A percentile compares a stretch with the other conserved stretches of the same genome.
These are phyloP conservation scores for Odontomachus brunneus DNA, from an alignment of 1,140 invertebrate genomes.

Conservation along the genomic window DNA sequence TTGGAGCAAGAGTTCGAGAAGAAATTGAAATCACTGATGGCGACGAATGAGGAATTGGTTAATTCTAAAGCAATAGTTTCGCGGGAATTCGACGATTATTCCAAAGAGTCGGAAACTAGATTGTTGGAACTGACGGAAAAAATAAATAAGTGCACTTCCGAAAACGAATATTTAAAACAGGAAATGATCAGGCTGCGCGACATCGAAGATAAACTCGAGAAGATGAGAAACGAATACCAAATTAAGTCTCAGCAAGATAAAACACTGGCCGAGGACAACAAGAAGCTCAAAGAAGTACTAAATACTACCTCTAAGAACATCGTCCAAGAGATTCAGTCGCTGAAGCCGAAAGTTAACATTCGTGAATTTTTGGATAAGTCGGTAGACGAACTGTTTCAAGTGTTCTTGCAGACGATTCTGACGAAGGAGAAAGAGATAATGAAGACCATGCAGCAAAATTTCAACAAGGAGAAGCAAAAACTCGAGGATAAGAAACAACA, in stretches of 20 bases:
- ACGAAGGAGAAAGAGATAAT: slow-evolving; percentile 79
- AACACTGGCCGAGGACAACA: slow-evolving; percentile 28
- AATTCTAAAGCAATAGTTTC: slow-evolving; percentile 19
- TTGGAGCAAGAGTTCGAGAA: slow-evolving; percentile 61
- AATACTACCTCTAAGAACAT: slow-evolving; percentile 69
- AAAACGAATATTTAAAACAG: slow-evolving; percentile 73
- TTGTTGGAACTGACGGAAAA: slow-evolving; percentile 57
- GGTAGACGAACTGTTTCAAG: slow-evolving; percentile 70
- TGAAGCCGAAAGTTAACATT: slow-evolving; percentile 60
- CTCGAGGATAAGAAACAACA: slow-evolving; percentile 75
- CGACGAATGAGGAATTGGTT: slow-evolving; percentile 61
- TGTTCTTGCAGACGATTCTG: slow-evolving; percentile 75
- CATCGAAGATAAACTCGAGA: slow-evolving; percentile 42
- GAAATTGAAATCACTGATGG: slow-evolving; percentile 25
- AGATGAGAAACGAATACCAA: slow-evolving; percentile 44
- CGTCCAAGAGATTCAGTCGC: slow-evolving; percentile 76
- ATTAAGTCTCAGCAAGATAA: slow-evolving; percentile 32
- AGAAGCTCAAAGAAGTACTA: slow-evolving; percentile 71
- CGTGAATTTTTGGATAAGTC: slow-evolving; percentile 65
- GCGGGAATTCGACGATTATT: slow-evolving; percentile 43
- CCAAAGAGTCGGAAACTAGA: slow-evolving; percentile 65
- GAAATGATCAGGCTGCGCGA: slow-evolving; percentile 68
- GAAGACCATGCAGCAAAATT: slow-evolving; percentile 67
- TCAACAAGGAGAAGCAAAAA: slow-evolving; percentile 65
- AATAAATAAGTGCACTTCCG: slow-evolving; percentile 62